Evolutionary conservation across 2,113 vertebrate species (phyloP), one percentile per base, ranked within the genome.

Genomic region (Prunella himalayana): DNA sequence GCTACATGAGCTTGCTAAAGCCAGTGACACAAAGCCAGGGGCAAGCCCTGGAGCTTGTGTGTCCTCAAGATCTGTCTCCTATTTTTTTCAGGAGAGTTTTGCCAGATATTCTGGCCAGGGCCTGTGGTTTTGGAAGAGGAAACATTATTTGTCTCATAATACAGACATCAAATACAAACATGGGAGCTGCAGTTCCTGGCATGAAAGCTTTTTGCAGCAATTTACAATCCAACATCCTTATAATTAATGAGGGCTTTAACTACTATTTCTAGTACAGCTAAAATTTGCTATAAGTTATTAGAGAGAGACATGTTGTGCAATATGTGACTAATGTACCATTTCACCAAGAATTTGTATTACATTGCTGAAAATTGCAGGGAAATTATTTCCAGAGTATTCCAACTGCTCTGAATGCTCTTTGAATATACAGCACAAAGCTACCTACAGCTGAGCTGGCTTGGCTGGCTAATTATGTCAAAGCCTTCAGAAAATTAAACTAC

Each of bases 121-220:
- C 54, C 37, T 95, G 88, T 69, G 86, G 91, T 91, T 96, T 96
- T 95, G 77, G 89, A 86, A 96, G 49, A 92, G 81, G 81, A 95
- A 95, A 84, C 41, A 20, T 82, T 87, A 75, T 94, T 95, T 95
- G 72, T 94, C 86, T 96, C 83, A 49, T 89, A 76, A 92, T 82
- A 76, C 61, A 95, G 91, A 95, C 89, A 92, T 87, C 92, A 95
- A 97, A 92, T 79, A 71, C 88, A 95, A 96, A 94, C 86, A 95
- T 95, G 86, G 81, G 89, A 95, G 73, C 86, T 94, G 77, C 73
- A 95, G 91, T 89, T 94, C 77, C 91, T 92, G 92, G 91, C 94
- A 95, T 92, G 69, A 95, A 92, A 89, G 80, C 44, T 89, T 94
- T 95, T 44, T 78, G 70, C 49, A 79, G 70, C 77, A 91, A 95